Evolutionary conservation across 2,113 vertebrate genomes (phyloP).

Genomic region (Myrmecophaga tridactyla): DNA sequence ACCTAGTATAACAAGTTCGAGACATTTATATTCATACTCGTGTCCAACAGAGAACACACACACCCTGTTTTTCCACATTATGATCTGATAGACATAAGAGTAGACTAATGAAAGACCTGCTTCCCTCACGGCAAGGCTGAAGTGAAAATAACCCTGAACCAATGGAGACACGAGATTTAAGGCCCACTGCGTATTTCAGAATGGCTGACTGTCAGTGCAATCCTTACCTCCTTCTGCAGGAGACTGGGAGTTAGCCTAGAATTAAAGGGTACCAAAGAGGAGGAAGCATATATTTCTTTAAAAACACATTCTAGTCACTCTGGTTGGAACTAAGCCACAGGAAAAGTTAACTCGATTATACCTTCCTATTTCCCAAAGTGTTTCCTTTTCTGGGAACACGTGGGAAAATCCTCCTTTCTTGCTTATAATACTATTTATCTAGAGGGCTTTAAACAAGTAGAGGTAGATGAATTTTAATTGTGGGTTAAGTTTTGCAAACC

Average conservation of each 20-base stretch:
- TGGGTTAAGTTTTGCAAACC: not conserved
- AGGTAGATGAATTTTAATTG: not conserved
- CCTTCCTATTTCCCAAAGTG: not conserved
- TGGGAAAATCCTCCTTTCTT: not conserved
- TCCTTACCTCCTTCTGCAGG: accelerated
- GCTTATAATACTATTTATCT: not conserved
- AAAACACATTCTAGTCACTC: not conserved
- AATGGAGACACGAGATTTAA: accelerated
- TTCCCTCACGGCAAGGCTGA: too few species aligned
- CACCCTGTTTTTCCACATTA: not conserved
- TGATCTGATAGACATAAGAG: not conserved
- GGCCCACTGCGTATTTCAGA: accelerated
- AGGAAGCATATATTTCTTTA: not conserved
- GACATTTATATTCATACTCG: accelerated
- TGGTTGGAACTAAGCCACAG: not conserved
- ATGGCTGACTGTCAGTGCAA: accelerated
- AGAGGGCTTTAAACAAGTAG: not conserved
- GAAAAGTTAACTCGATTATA: not conserved
- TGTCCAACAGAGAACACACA: not conserved
- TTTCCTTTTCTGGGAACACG: not conserved
- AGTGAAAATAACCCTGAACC: not conserved
- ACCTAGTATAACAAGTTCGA: not conserved
- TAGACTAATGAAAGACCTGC: too few species aligned
- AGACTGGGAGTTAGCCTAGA: accelerated
- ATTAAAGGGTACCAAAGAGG: not conserved